Percentiles rank a stretch among this genome's conserved stretches.
Conservation (phyloP, 2,797 vertebrate species). For the Carcharodon carcharias region DNA sequence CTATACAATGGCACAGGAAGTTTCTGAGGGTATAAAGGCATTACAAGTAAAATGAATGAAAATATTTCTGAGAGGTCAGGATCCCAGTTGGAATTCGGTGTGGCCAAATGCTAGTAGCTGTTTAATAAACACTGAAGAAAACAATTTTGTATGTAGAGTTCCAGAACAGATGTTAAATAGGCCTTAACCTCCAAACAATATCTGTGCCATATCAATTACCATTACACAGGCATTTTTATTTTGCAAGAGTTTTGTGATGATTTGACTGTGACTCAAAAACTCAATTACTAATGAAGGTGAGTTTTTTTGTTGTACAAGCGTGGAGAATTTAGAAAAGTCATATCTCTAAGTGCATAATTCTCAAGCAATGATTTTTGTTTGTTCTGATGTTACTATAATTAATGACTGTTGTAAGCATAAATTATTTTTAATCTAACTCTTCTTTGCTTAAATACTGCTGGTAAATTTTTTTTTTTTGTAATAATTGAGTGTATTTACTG, state of each 20-base stretch:
- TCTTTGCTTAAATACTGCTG: neutral
- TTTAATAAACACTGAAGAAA: slow-evolving; percentile 1
- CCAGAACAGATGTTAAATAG: neutral
- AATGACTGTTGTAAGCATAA: neutral
- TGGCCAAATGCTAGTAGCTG: neutral
- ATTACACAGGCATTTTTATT: neutral
- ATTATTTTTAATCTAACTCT: neutral
- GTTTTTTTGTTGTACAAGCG: neutral
- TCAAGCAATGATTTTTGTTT: neutral
- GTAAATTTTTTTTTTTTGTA: neutral
- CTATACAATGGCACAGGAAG: neutral
- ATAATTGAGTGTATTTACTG: neutral
- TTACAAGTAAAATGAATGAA: neutral
- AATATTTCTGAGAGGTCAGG: neutral
- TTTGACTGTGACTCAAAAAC: neutral
- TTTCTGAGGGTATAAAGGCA: neutral
- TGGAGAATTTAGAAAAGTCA: neutral
- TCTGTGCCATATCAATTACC: neutral
- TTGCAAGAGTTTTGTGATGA: neutral
- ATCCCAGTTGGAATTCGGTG: neutral
- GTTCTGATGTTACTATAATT: neutral
- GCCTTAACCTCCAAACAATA: neutral
- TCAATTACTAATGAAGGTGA: neutral
- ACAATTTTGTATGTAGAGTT: neutral
- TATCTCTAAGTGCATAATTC: neutral